Base-by-base conservation (phyloP, 2,113 vertebrate species). In the Hassar affinis region DNA sequence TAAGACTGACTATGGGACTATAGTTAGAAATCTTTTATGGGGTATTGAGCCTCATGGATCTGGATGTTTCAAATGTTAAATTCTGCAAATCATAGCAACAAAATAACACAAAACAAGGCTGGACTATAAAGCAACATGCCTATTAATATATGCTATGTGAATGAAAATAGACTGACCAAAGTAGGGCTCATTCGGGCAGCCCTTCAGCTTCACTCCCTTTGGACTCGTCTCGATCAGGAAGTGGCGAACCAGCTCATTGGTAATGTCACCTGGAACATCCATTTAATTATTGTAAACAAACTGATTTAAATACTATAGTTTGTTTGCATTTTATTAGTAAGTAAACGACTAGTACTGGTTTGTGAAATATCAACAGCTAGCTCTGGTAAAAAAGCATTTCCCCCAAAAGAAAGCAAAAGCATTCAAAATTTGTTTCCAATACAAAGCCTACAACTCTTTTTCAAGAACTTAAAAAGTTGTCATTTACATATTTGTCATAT, bases 181-280 rank as follows among this genome's bases (percentile, higher is more conserved):
- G 93, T 98, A 96, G 0, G 98, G 98, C 88, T 99, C 98, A 0
- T 99, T 99, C 59, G 96, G 96, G 82, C 98, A 99, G 7, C 98
- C 98, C 93, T 99, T 99, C 92, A 99, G 96, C 90, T 98, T 98
- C 89, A 99, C 98, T 38, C 98, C 98, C 88, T 97, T 95, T 0
- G 97, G 94, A 87, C 97, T 97, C 0, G 97, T 99, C 94, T 99
- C 98, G 0, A 99, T 99, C 89, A 99, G 94, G 91, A 99, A 99
- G 92, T 99, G 98, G 71, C 98, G 95, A 89, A 99, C 98, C 86
- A 99, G 92, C 90, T 99, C 98, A 0, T 97, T 98, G 83, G 94
- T 95, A 87, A 94, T 89, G 82, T 99, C 98, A 0, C 86, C 81
- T 51, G 52, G 20, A 77, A 82, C 25, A 80, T 25, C 57, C 18